phyloP scores from a whole-genome alignment of 2,888 invertebrate genomes.

The Agonopterix arenella region DNA sequence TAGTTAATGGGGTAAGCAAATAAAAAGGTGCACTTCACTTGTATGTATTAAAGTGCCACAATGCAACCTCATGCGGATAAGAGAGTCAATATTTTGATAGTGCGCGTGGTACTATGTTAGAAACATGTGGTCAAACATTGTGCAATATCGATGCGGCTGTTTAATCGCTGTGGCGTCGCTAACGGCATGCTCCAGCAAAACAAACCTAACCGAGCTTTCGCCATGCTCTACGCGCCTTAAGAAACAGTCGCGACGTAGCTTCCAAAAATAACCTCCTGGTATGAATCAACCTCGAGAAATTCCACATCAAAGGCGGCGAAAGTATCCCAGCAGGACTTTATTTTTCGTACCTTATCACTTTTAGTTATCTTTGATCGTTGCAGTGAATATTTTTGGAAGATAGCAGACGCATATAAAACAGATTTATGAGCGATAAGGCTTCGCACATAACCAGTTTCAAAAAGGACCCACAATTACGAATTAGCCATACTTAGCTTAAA shows the following conservation, averaged over 20 bases:
- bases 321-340: slow-evolving; percentile 46
- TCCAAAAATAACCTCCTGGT: slow-evolving; percentile 53
- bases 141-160: slow-evolving; percentile 52
- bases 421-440: slow-evolving; percentile 1
- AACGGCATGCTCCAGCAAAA: slow-evolving; percentile 39
- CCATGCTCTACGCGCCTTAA: slow-evolving; percentile 35
- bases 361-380: slow-evolving; percentile 7
- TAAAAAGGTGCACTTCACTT: slow-evolving; percentile 52
- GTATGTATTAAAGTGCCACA: slow-evolving; percentile 56
- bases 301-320: slow-evolving; percentile 58
- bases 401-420: slow-evolving; percentile 2
- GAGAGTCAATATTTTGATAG: slow-evolving; percentile 75
- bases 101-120: slow-evolving; percentile 55
- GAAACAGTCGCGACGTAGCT: slow-evolving; percentile 18
- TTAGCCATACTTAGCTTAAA: slow-evolving; percentile 12
- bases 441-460: not conserved
- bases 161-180: slow-evolving; percentile 45
- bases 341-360: slow-evolving; percentile 22
- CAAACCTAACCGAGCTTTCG: slow-evolving; percentile 50
- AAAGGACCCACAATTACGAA: slow-evolving; percentile 11
- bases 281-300: slow-evolving; percentile 66
- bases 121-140: slow-evolving; percentile 73
- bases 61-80: slow-evolving; percentile 60
- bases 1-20: slow-evolving; percentile 66
- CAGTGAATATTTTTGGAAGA: slow-evolving; percentile 3